Percentiles rank a stretch among this genome's conserved stretches.
Conservation (phyloP, 2,113 vertebrate genomes). For the Strix aluco region DNA sequence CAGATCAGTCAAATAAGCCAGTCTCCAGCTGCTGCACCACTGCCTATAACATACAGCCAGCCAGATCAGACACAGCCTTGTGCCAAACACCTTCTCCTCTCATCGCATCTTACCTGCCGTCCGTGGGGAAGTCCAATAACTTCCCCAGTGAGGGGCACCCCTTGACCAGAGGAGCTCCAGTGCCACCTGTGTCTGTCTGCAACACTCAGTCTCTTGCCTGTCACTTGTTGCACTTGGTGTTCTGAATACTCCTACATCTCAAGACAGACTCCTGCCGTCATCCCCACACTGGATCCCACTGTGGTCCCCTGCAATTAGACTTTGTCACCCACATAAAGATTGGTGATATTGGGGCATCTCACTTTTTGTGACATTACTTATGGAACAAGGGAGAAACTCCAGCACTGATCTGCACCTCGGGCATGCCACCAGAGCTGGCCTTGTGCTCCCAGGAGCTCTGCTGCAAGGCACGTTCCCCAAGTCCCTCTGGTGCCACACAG, state of each 20-base stretch:
- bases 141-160: fast-evolving
- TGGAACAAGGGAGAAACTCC: neutral
- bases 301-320: neutral
- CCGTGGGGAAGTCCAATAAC: too few species aligned
- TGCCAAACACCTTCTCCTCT: neutral
- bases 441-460: neutral
- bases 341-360: neutral
- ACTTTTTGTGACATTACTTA: neutral
- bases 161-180: neutral
- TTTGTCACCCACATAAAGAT: neutral
- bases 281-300: neutral
- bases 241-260: neutral
- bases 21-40: neutral
- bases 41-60: fast-evolving
- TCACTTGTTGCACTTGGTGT: too few species aligned
- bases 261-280: neutral
- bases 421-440: neutral
- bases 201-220: neutral
- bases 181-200: neutral
- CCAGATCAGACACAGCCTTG: neutral
- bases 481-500: neutral
- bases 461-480: neutral
- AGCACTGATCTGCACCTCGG: neutral
- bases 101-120: too few species aligned
- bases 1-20: neutral